Evolutionary conservation across 2,888 invertebrate species (phyloP), one percentile per base, ranked within the genome.

Genomic region (Tolmerus cingulatus): DNA sequence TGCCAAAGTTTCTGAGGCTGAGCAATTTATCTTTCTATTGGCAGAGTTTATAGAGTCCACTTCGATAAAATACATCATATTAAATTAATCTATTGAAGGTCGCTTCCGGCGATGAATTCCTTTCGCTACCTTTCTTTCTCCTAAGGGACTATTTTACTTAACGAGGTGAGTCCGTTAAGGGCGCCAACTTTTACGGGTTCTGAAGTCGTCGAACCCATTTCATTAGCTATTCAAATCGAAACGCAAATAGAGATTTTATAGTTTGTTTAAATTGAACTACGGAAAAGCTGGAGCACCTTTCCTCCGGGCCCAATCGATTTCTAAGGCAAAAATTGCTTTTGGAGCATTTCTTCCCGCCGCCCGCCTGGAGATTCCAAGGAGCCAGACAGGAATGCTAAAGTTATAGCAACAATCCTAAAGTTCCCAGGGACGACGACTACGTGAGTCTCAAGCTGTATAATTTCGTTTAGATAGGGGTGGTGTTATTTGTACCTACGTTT

Each of bases 191-290:
- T 79, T 27, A 79, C 79, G 79, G 16, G 5, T 51, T 55, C 51
- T 46, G 51, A 51, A 46, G 79, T 79, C 51, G 46, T 30, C 30
- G 79, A 79, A 46, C 51, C 51, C 51, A 51, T 79, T 79, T 51
- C 79, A 79, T 79, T 79, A 79, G 51, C 51, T 40, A 46, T 79
- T 51, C 46, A 51, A 30, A 79, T 79, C 79, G 79, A 79, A 79
- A 27, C 27, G 30, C 30, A 79, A 79, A 79, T 51, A 51, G 46
- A 55, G 51, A 79, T 79, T 79, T 79, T 79, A 79, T 79, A 79
- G 79, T 79, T 79, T 79, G 51, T 19, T 51, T 12, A 79, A 79
- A 79, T 79, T 79, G 79, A 51, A 40, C 37, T 23, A 16, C 23
- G 46, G 40, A 78, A 77, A 78, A 23, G 40, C 51, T 79, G 46